These are phyloP conservation scores for Muntiacus reevesi DNA, from an alignment of 2,113 vertebrate species.

Conservation along the genomic window DNA sequence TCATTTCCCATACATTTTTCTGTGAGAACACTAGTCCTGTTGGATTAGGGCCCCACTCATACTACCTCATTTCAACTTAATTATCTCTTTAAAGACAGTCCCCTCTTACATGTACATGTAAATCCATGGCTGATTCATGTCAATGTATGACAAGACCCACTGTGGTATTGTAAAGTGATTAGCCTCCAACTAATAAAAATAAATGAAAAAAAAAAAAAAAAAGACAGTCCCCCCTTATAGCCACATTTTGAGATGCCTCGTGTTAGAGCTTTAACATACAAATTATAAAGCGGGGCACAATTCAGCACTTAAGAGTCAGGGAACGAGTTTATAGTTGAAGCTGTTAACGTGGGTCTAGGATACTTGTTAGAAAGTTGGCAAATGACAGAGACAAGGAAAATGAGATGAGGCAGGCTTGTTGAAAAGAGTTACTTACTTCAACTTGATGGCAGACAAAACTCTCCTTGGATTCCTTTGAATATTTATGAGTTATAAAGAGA, in stretches of 20 bases:
- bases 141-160: no score
- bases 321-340: background rate
- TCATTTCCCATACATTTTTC: background rate
- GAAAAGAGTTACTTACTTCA: background rate
- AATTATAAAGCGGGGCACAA: fast-evolving
- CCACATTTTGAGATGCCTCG: background rate
- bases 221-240: background rate
- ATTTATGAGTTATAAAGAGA: background rate
- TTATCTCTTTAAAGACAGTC: background rate
- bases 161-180: no score
- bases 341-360: background rate
- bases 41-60: background rate
- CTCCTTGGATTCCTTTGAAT: background rate
- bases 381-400: background rate
- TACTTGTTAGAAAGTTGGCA: background rate
- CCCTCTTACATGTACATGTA: background rate
- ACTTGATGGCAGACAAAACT: background rate
- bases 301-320: background rate
- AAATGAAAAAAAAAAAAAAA: no score
- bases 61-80: background rate
- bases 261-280: background rate
- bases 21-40: background rate
- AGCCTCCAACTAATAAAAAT: no score
- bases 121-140: no score
- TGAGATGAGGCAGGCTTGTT: background rate